phyloP scores from a whole-genome alignment of 1,140 invertebrate species.

The Zaprionus ghesquierei region DNA sequence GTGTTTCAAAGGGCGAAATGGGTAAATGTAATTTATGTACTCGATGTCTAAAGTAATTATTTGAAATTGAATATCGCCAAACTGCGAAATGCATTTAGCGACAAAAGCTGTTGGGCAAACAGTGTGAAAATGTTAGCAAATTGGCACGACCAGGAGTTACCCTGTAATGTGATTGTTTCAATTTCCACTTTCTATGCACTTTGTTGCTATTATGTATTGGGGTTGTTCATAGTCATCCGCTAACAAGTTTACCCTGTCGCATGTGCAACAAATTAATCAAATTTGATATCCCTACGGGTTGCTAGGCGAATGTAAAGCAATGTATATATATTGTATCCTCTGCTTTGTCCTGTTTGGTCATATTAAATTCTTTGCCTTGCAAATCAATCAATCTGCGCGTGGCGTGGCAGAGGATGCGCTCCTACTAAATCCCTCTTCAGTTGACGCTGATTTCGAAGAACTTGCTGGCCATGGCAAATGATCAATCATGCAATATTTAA shows the following conservation, averaged over 20 bases:
- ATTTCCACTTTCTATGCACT: not conserved
- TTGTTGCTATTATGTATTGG: not conserved
- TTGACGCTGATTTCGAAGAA: not conserved
- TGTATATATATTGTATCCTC: not conserved
- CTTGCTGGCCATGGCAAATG: not conserved
- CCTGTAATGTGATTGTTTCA: not conserved
- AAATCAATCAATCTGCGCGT: not conserved
- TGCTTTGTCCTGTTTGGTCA: not conserved
- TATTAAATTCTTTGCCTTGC: not conserved
- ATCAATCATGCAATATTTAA: not conserved
- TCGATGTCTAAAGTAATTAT: slow-evolving; percentile 1
- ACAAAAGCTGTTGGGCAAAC: not conserved
- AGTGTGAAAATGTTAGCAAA: not conserved
- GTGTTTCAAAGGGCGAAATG: not conserved
- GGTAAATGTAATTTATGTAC: not conserved
- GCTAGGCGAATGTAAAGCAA: not conserved
- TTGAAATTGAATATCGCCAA: not conserved
- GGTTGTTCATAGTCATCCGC: not conserved
- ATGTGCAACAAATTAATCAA: not conserved
- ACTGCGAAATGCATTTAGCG: not conserved
- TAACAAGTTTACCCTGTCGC: not conserved
- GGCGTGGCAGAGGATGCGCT: not conserved
- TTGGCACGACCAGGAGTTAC: not conserved
- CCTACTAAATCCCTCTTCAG: not conserved
- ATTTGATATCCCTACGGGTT: not conserved